phyloP scores from a whole-genome alignment of 2,113 vertebrate species.

The Sceloporus tristichus region DNA sequence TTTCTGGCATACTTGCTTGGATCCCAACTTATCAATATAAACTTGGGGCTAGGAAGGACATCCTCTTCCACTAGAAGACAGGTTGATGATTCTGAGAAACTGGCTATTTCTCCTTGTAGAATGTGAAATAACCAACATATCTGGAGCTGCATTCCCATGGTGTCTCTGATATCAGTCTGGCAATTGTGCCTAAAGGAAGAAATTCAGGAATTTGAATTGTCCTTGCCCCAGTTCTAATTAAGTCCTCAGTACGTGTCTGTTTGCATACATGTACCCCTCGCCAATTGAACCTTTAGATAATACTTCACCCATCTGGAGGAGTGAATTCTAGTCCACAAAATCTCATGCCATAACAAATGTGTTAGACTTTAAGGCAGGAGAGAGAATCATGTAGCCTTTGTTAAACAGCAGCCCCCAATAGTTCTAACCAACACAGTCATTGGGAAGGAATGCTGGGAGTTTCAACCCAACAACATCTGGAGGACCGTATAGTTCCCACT shows the following conservation, averaged over 20 bases:
- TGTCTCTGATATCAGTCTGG: background rate
- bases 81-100: too few species aligned
- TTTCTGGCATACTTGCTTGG: background rate
- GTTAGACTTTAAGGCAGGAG: background rate
- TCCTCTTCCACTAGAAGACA: background rate
- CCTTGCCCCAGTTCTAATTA: conserved; percentile 3
- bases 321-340: background rate
- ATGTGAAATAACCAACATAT: background rate
- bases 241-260: background rate
- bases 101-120: background rate
- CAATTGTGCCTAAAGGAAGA: conserved; percentile 1
- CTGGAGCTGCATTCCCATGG: background rate
- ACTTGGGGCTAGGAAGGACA: background rate
- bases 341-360: background rate
- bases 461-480: background rate
- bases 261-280: background rate
- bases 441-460: background rate
- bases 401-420: background rate
- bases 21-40: background rate
- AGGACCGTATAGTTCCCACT: background rate
- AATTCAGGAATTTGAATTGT: conserved; percentile 17
- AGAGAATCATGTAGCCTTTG: background rate
- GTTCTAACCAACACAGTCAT: background rate
- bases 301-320: background rate
- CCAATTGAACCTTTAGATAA: background rate